Evolutionary conservation across 2,113 vertebrate genomes (phyloP), one percentile per base, ranked within the genome.

Genomic region (Phylloscopus trochilus): DNA sequence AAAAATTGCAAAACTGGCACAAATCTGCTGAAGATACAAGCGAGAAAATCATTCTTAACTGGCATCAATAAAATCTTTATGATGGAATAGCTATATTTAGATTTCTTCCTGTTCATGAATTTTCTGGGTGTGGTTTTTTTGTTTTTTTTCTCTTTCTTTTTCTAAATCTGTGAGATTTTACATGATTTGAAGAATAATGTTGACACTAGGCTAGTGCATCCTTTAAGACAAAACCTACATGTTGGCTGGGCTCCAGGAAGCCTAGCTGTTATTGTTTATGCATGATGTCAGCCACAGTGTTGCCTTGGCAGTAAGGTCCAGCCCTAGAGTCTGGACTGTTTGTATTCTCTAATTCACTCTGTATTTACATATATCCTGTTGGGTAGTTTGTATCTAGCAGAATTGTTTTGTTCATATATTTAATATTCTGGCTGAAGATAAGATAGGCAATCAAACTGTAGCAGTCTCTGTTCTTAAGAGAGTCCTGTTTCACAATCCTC

Each of bases 1-100:
- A 89, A 83, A 84, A 91, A 83, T 64, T 86, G 87, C 95, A 83
- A 70, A 91, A 88, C 27, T 90, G 87, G 92, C 88, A 78, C 55
- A 85, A 87, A 86, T 49, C 27, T 56, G 18, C 83, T 74, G 33
- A 88, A 90, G 82, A 58, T 73, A 59, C 0, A 0, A 83, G 74
- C n/a, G 72, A 83, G 60, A 72, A 88, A 90, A 90, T 93, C 26
- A 75, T 67, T 79, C 68, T 59, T 67, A 67, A 83, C 68, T 88
- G 39, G 47, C 82, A 70, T 28, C 35, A 68, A 55, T 90, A 72
- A 91, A 81, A 81, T 41, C 68, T 74, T 55, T 30, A 39, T 86
- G 83, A 86, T 64, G 72, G 41, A 83, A 90, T 46, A 64, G 9
- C 68, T 89, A 56, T 77, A 86, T 79, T 94, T 91, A 80, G 72